phyloP scores from a whole-genome alignment of 2,888 invertebrate species.

The Agrilus biguttatus region DNA sequence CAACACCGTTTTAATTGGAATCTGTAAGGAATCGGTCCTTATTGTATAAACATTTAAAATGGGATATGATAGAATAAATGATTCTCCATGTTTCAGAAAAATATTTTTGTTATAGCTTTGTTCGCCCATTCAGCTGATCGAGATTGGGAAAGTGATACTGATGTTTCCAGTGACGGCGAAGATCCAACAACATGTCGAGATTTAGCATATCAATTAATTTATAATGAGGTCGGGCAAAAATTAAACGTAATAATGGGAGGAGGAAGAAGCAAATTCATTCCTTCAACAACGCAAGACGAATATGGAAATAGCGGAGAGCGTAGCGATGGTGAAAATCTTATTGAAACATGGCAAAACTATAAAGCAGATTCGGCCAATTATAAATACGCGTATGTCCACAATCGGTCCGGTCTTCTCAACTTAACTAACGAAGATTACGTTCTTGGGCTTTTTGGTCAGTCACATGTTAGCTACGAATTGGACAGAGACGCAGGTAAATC shows the following conservation, averaged over 20 bases:
- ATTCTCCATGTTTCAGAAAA: too few relatives aligned
- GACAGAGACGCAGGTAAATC: slow-evolving; percentile 33
- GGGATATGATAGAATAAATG: too few relatives aligned
- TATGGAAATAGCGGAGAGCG: slow-evolving; percentile 40
- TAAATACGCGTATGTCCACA: slow-evolving; percentile 38
- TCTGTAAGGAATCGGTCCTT: too few relatives aligned
- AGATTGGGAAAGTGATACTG: slow-evolving; percentile 56
- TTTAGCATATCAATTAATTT: slow-evolving; percentile 59
- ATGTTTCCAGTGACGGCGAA: slow-evolving; percentile 27
- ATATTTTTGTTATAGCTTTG: slow-evolving; percentile 27
- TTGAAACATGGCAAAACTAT: slow-evolving; percentile 48
- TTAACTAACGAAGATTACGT: slow-evolving; percentile 36
- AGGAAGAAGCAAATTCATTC: slow-evolving; percentile 51
- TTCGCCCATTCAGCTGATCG: slow-evolving; percentile 58
- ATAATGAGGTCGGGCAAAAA: slow-evolving; percentile 48
- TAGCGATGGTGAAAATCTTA: slow-evolving; percentile 48
- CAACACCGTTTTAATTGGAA: too few relatives aligned
- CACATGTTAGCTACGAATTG: slow-evolving; percentile 40
- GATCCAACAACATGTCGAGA: slow-evolving; percentile 46
- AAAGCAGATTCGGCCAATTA: slow-evolving; percentile 21
- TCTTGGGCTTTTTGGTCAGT: slow-evolving; percentile 18
- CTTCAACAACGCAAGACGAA: slow-evolving; percentile 35
- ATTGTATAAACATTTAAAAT: too few relatives aligned
- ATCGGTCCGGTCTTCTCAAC: slow-evolving; percentile 40
- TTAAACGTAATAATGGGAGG: slow-evolving; percentile 69